A percentile compares a stretch with the other conserved stretches of the same genome.
Evolutionary conservation across 2,888 invertebrate genomes (phyloP).

Genomic region (Drosophila algonquin): DNA sequence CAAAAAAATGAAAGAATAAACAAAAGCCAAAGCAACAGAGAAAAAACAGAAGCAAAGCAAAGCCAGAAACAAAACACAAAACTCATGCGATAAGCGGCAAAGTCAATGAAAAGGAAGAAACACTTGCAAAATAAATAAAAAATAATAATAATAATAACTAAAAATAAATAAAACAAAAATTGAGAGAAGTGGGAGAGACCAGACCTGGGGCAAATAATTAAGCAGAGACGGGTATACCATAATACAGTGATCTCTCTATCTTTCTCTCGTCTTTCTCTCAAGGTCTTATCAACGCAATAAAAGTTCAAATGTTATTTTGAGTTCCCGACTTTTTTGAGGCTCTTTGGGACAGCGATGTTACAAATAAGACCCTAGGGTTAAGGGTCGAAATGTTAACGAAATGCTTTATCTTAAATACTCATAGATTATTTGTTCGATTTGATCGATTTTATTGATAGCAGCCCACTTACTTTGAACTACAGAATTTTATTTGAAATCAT

Average conservation of each 20-base stretch:
- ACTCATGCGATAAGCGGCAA: conserved; percentile 50
- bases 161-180: conserved; percentile 39
- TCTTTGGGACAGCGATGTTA: too few relatives aligned
- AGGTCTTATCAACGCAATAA: background rate
- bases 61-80: conserved; percentile 8
- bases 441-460: too few relatives aligned
- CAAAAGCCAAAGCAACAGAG: background rate
- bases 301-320: background rate
- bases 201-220: conserved; percentile 34
- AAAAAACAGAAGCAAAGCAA: conserved; percentile 39
- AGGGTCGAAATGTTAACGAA: too few relatives aligned
- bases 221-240: background rate
- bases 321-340: background rate
- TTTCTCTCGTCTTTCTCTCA: background rate
- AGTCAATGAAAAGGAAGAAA: conserved; percentile 18
- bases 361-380: too few relatives aligned
- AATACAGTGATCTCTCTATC: background rate
- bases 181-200: background rate
- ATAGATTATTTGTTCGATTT: too few relatives aligned
- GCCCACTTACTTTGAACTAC: too few relatives aligned
- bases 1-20: conserved; percentile 16
- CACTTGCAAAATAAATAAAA: conserved; percentile 7
- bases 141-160: conserved; percentile 29
- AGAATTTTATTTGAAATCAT: too few relatives aligned
- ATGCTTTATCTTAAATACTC: too few relatives aligned